Conservation (phyloP, 2,888 invertebrate species). For the Dasypolia templi region DNA sequence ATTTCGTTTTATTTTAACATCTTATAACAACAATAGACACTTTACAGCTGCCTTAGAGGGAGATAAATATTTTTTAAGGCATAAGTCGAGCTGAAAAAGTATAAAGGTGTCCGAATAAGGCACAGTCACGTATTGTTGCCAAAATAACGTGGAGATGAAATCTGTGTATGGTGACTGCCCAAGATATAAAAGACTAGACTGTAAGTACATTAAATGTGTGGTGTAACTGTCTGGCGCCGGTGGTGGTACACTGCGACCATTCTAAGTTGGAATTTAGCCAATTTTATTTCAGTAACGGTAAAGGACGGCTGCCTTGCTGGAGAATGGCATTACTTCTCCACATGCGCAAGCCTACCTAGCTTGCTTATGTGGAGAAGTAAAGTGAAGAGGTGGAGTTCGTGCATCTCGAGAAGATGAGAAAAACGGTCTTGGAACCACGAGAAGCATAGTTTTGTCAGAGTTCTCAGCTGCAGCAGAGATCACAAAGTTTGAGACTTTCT, state of each 20-base stretch:
- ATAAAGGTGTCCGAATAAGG: slow-evolving; percentile 80
- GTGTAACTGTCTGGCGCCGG: slow-evolving; percentile 86
- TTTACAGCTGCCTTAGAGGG: slow-evolving; percentile 75
- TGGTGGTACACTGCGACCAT: slow-evolving; percentile 55
- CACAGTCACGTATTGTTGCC: slow-evolving; percentile 85
- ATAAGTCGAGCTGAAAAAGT: slow-evolving; percentile 70
- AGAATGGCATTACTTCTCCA: too few relatives aligned
- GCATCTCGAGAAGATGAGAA: not conserved
- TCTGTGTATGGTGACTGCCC: slow-evolving; percentile 77
- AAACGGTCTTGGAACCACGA: not conserved
- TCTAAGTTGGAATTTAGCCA: slow-evolving; percentile 36
- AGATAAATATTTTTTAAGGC: slow-evolving; percentile 77
- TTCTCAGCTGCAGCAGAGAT: not conserved
- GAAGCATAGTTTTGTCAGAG: not conserved
- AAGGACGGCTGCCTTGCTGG: not conserved
- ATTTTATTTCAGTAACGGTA: slow-evolving; percentile 14
- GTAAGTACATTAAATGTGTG: slow-evolving; percentile 63
- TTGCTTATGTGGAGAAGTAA: not conserved
- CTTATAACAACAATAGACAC: slow-evolving; percentile 78
- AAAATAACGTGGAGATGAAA: slow-evolving; percentile 86
- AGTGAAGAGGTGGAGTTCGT: too few relatives aligned
- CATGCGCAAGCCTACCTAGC: too few relatives aligned
- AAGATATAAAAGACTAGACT: slow-evolving; percentile 19
- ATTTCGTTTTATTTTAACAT: slow-evolving; percentile 50
- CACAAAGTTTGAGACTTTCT: not conserved